A percentile compares a stretch with the other conserved stretches of the same genome.
Evolutionary conservation across 2,113 vertebrate genomes (phyloP).

Genomic region (Laterallus jamaicensis): DNA sequence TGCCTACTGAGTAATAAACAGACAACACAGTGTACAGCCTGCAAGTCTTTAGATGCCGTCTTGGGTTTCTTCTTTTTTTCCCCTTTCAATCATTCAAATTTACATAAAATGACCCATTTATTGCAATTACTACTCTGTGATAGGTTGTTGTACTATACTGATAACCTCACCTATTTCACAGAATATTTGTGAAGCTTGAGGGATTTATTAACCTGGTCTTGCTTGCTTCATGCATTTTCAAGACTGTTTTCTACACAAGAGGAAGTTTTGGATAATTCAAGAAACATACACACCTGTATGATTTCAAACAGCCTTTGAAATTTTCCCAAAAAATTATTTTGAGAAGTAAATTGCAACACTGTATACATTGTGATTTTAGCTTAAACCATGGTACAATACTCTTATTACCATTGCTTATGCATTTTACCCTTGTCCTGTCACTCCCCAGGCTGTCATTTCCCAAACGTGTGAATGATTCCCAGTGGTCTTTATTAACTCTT

Average conservation of each 20-base stretch:
- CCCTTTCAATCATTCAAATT: neutral
- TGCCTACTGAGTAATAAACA: neutral
- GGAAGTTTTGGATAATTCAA: neutral
- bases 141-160: neutral
- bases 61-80: neutral
- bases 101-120: neutral
- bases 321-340: neutral
- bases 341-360: neutral
- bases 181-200: neutral
- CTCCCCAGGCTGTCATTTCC: neutral
- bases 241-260: neutral
- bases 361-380: neutral
- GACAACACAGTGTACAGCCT: neutral
- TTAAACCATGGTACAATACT: neutral
- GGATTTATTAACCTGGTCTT: neutral
- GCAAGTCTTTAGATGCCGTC: neutral
- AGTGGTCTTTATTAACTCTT: conserved; percentile 45
- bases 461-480: conserved; percentile 14
- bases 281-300: neutral
- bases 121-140: neutral
- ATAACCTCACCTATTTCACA: neutral
- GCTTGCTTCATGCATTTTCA: neutral
- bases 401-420: neutral
- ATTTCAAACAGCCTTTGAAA: neutral
- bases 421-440: neutral